Conservation (phyloP, 2,113 vertebrate species). For the Potamarius usumacintae region DNA sequence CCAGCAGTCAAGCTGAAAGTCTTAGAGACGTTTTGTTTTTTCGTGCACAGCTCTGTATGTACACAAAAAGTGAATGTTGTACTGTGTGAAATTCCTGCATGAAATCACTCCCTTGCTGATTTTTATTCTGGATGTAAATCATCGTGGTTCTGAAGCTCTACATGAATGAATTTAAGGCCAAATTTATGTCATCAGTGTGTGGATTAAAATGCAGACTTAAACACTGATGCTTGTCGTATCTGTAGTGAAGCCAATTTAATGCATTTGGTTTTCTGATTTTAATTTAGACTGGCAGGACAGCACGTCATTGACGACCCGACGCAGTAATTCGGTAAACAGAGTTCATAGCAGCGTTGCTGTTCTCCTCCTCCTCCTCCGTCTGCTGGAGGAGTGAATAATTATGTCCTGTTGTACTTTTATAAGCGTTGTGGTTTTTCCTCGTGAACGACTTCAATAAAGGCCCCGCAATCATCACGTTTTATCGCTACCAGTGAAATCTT, state of each 20-base stretch:
- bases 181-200: neutral
- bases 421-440: conserved; percentile 37
- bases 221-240: conserved; percentile 7
- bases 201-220: neutral
- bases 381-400: neutral
- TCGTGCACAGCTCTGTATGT: conserved; percentile 13
- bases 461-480: conserved; percentile 53
- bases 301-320: neutral
- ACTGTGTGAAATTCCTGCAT: conserved; percentile 55
- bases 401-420: conserved; percentile 3
- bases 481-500: conserved; percentile 49
- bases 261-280: neutral
- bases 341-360: neutral
- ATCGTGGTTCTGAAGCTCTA: conserved; percentile 56
- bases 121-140: conserved; percentile 44
- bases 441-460: conserved; percentile 29
- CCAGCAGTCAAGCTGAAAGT: neutral
- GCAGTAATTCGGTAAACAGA: neutral
- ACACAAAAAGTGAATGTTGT: conserved; percentile 17
- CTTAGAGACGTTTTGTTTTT: conserved; percentile 25
- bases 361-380: neutral
- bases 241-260: neutral
- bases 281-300: neutral
- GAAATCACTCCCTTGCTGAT: conserved; percentile 39
- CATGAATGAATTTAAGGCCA: neutral